A percentile compares a stretch with the other conserved stretches of the same genome.
phyloP scores from a whole-genome alignment of 2,888 invertebrate species.

The Dryococelus australis region DNA sequence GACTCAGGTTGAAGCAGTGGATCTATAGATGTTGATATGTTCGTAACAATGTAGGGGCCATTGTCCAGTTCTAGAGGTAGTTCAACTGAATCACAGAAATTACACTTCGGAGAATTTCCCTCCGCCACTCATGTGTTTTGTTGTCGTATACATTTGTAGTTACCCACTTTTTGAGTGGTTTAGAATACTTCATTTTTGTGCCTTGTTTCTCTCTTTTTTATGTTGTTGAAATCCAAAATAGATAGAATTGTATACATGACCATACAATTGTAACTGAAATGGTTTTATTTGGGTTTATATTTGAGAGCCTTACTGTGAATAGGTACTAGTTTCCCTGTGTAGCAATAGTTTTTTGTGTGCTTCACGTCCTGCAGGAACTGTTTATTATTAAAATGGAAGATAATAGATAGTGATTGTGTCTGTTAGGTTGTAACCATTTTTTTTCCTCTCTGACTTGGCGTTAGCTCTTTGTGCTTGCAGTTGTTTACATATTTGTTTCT shows the following conservation, averaged over 20 bases:
- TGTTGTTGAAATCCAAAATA: no score
- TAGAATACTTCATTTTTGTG: neutral
- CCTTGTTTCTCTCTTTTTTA: no score
- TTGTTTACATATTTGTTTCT: no score
- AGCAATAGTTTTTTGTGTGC: no score
- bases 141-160: neutral
- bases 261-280: neutral
- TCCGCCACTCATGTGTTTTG: neutral
- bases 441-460: neutral
- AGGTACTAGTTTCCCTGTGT: no score
- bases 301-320: no score
- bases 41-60: neutral
- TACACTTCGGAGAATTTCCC: neutral
- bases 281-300: neutral
- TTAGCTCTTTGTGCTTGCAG: neutral
- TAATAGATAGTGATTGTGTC: neutral
- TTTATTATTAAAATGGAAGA: neutral
- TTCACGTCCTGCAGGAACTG: neutral
- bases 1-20: no score
- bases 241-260: neutral
- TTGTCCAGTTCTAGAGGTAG: neutral
- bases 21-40: neutral
- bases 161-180: constrained; percentile 17
- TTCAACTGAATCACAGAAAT: neutral
- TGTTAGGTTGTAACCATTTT: constrained; percentile 23